Evolutionary conservation across 2,888 invertebrate genomes (phyloP), one percentile per base, ranked within the genome.

Genomic region (Mesopsocus fuscifrons): DNA sequence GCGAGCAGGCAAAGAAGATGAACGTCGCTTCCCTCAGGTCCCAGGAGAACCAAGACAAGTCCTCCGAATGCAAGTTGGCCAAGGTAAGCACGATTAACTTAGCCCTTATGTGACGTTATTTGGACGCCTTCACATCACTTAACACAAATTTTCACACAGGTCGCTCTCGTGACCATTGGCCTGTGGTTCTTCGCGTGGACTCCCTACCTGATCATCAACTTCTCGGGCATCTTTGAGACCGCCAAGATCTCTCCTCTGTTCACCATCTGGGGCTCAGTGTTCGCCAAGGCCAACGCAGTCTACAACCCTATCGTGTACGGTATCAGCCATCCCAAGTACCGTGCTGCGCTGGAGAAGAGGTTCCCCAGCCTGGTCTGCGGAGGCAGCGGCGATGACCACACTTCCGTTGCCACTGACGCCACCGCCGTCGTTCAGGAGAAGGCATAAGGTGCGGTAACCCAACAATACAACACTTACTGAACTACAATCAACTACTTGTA

Each of bases 151-250:
- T n/a, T n/a, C n/a, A 26, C 49, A 8, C 50, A 77, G 71, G 81
- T 91, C 43, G 88, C 91, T 43, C 65, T 91, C 56, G 83, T 84
- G 71, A 89, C 88, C 47, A 84, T 91, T 54, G 72, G 81, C 0
- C 63, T 89, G 51, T 92, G 88, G 84, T 80, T 89, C 65, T 73
- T 85, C 69, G 87, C 88, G 40, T 89, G 89, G 89, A 82, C 83
- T 16, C 87, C 87, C 5, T 87, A 85, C 55, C 63, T 84, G 50
- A 72, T 85, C 43, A 80, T 87, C 56, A 85, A 87, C 61, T 78
- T 69, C 56, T 66, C 77, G 48, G 87, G 87, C 34, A 74, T 85
- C 44, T 83, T 85, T 55, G 75, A 80, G 53, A 70, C 71, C 45
- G 67, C 69, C 34, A 74, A 71, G 38, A 74, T 87, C 52, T 79